Evolutionary conservation across 2,888 invertebrate species (phyloP), one percentile per base, ranked within the genome.

Genomic region (Agrotis puta): DNA sequence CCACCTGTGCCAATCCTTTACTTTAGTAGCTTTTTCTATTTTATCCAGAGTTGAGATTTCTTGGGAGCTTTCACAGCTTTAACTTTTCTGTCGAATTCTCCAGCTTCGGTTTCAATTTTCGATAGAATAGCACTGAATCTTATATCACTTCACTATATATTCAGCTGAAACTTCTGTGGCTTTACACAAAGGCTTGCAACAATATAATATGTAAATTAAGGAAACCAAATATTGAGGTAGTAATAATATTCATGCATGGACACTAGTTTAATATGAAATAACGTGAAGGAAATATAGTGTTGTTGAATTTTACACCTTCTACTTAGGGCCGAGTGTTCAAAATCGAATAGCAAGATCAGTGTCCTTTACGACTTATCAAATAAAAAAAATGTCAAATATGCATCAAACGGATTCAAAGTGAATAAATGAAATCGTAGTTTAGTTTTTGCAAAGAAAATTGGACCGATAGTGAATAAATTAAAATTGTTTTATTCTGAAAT

Each of bases 341-440:
- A 54, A 27, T 54, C 1, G 11, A 54, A 27, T 7, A n/a, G 22
- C 16, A 24, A 14, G 16, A 5, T 53, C 24, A 24, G 16, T 9
- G 16, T 16, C 13, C 13, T 22, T 24, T 53, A 53, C 24, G 16
- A 16, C 16, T 3, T 53, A 24, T 53, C 24, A 18, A 27, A 27
- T n/a, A n/a, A 27, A 27, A 27, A 3, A 5, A 3, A 27, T 27
- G 27, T 27, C 27, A 58, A 68, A 39, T 71, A 72, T 76, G 57
- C 59, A 63, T 62, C 39, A 68, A 70, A 71, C 7, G 73, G 69
- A 73, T 78, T 75, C 70, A 61, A 68, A 70, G 81, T 79, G 73
- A 79, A 83, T 84, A 79, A 83, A 80, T 83, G 70, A 63, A 85
- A 61, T 72, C 22, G 64, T 54, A 56, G 54, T 79, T 58, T 54